Conservation (phyloP, 2,797 vertebrate species). For the Epinephelus coioides region DNA sequence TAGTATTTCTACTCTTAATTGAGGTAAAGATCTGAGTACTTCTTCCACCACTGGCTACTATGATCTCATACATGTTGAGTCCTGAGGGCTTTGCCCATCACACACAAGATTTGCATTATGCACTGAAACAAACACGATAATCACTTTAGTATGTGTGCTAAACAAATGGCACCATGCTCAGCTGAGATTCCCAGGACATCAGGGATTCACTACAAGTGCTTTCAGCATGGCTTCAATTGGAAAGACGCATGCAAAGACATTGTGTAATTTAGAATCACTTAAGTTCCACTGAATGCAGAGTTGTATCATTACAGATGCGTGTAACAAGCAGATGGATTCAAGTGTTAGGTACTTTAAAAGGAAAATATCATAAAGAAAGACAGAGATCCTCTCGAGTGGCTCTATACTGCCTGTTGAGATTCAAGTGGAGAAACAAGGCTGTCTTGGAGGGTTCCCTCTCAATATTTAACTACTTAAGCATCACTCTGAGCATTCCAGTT, state of each 20-base stretch:
- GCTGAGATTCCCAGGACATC: conserved; percentile 10
- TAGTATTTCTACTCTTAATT: too few species aligned
- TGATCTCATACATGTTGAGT: not conserved
- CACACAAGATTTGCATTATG: conserved; percentile 17
- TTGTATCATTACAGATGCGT: not conserved
- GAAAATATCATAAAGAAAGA: conserved; percentile 5
- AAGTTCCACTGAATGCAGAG: conserved; percentile 11
- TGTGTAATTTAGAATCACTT: conserved; percentile 31
- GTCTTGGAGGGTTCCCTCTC: conserved; percentile 6
- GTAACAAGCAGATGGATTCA: conserved; percentile 3
- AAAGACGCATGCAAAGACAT: conserved; percentile 6
- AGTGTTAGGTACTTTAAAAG: not conserved
- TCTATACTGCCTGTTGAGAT: conserved; percentile 24
- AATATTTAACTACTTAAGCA: conserved; percentile 47
- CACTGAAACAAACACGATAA: conserved; percentile 33
- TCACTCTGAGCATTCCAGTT: not conserved
- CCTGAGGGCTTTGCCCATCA: not conserved
- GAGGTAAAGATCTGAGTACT: too few species aligned
- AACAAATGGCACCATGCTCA: conserved; percentile 18
- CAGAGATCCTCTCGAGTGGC: conserved; percentile 7
- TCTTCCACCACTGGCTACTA: not conserved
- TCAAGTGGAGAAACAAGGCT: conserved; percentile 28
- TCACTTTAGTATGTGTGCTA: conserved; percentile 10
- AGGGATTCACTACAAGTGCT: conserved; percentile 19
- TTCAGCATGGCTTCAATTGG: conserved; percentile 10